Percentiles rank a stretch among this genome's conserved stretches.
Conservation (phyloP, 2,113 vertebrate species). For the Gobiocypris rarus region DNA sequence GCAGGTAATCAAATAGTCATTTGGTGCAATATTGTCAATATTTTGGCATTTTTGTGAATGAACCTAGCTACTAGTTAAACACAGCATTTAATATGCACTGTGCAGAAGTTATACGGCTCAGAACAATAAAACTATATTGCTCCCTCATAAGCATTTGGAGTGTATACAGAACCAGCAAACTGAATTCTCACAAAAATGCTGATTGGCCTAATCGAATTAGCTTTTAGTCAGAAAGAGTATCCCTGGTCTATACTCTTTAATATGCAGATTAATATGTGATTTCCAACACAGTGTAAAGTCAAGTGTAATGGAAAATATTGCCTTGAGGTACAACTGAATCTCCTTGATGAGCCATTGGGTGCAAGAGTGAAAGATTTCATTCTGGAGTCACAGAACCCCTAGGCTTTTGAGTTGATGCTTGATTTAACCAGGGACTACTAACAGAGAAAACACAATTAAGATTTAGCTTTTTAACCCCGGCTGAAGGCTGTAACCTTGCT, state of each 20-base stretch:
- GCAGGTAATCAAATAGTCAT: not conserved
- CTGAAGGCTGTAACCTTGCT: not conserved
- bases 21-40: not conserved
- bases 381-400: not conserved
- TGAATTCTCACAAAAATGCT: not conserved
- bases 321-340: not conserved
- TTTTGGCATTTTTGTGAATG: not conserved
- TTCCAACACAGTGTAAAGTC: not conserved
- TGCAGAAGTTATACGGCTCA: not conserved
- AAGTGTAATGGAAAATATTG: not conserved
- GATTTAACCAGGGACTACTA: not conserved
- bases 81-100: not conserved
- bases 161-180: not conserved
- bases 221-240: not conserved
- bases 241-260: not conserved
- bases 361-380: not conserved
- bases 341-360: not conserved
- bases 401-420: not conserved
- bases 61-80: not conserved
- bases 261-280: not conserved
- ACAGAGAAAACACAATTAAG: not conserved
- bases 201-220: not conserved
- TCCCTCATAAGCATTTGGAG: not conserved
- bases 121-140: not conserved
- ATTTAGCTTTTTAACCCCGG: not conserved